Conservation (phyloP, 2,797 vertebrate species). For the Gallirallus australis region DNA sequence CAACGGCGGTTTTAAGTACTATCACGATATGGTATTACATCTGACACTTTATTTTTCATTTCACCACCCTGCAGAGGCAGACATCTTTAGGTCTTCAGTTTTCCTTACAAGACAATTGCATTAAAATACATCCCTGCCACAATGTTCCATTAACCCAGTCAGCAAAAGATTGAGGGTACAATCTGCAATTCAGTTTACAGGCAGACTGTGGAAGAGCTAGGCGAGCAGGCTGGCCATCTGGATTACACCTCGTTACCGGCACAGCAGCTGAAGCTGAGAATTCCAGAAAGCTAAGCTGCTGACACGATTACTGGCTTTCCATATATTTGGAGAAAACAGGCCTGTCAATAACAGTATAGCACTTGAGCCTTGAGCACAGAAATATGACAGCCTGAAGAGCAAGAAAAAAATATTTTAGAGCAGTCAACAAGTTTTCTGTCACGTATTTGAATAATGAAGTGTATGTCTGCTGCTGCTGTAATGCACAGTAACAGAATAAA, state of each 20-base stretch:
- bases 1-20: not conserved
- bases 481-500: not conserved
- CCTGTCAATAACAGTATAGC: not conserved
- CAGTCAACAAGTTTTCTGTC: not conserved
- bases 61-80: not conserved
- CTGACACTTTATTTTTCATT: not conserved
- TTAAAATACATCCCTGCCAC: not conserved
- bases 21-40: not conserved
- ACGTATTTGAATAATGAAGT: slow-evolving; percentile 1
- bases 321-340: not conserved
- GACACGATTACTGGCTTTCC: fast-evolving
- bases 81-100: not conserved
- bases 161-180: not conserved
- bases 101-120: not conserved
- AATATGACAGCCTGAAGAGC: not conserved
- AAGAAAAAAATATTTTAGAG: not conserved
- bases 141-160: not conserved
- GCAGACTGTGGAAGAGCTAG: not conserved
- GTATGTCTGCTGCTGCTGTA: not conserved
- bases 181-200: not conserved
- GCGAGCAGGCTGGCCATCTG: slow-evolving; percentile 7
- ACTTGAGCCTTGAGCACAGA: not conserved
- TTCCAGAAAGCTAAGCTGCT: not conserved
- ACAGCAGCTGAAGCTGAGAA: slow-evolving; percentile 1
- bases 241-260: not conserved